Evolutionary conservation across 2,797 vertebrate genomes (phyloP), one percentile per base, ranked within the genome.

Genomic region (Neostethus bicornis): DNA sequence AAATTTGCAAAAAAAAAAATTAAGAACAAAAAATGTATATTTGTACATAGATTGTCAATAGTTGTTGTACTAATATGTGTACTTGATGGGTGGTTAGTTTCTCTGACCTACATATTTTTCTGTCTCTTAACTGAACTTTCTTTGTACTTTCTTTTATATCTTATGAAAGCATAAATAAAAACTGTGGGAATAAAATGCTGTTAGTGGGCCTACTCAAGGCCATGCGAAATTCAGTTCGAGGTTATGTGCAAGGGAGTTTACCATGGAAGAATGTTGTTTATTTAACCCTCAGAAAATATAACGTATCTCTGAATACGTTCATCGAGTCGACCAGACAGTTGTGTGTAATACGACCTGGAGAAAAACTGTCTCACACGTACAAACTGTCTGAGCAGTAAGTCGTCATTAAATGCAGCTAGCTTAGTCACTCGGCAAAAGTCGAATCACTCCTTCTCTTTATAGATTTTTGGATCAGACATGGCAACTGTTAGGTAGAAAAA

Each of bases 361-460:
- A 29, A 47, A n/a, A 6, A 45, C 38, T 20, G 31, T 12, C 48
- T 25, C 9, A 28, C 26, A 28, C 10, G 34, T 47, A 64, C 53
- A 51, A 21, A 74, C 42, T 39, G 66, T 53, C 73, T 53, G 53
- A 46, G 67, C 70, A 57, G 63, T 49, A 70, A 66, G 71, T 47
- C 71, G 68, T 61, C 76, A 63, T 67, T 35, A 52, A 60, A 54
- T 55, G 3, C 62, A 31, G 42, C 16, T 51, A 66, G 73, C 55
- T 68, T 43, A 72, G 73, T 85, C 83, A 87, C 77, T 85, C 79
- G 82, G 75, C 80, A 74, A 53, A 80, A 73, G 56, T 69, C 60
- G 44, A 9, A 5, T n/a, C n/a, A 24, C 38, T 16, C 1, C 28
- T 8, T 8, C 21, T n/a, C 50, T 12, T 17, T 29, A n/a, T n/a